A percentile compares a stretch with the other conserved stretches of the same genome.
phyloP scores from a whole-genome alignment of 2,797 vertebrate species.

The Tadarida brasiliensis region DNA sequence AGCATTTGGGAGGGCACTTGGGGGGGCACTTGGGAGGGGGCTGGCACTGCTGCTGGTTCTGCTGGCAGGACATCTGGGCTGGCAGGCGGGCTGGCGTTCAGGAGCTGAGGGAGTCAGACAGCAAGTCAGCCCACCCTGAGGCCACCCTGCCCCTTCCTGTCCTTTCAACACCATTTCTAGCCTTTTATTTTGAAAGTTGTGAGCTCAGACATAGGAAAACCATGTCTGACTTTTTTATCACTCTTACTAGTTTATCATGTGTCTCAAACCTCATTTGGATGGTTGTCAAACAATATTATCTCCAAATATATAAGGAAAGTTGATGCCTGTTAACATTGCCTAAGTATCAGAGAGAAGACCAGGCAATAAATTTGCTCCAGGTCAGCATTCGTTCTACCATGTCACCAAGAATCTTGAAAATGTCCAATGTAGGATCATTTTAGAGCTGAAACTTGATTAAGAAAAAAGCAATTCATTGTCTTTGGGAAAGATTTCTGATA shows the following conservation, averaged over 20 bases:
- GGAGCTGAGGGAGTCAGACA: background rate
- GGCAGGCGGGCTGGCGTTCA: fast-evolving
- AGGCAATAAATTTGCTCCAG: background rate
- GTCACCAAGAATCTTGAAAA: background rate
- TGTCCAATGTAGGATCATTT: background rate
- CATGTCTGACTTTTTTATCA: background rate
- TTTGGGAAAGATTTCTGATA: background rate
- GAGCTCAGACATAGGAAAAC: background rate
- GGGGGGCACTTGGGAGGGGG: slow-evolving; percentile 39
- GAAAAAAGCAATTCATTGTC: background rate
- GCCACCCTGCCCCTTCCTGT: background rate
- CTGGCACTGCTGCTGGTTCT: slow-evolving; percentile 70
- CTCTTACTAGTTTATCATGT: background rate
- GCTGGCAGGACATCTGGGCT: slow-evolving; percentile 47
- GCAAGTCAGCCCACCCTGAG: background rate
- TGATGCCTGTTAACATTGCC: background rate
- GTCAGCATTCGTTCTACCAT: background rate
- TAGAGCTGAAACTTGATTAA: background rate
- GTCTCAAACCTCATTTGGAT: background rate
- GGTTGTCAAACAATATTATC: background rate
- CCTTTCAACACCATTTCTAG: background rate
- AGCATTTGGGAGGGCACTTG: background rate
- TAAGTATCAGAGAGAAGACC: background rate
- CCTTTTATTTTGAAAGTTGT: background rate
- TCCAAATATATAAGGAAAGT: background rate